These are phyloP conservation scores for Atrichornis clamosus DNA, from an alignment of 2,113 vertebrate genomes.

Conservation along the genomic window DNA sequence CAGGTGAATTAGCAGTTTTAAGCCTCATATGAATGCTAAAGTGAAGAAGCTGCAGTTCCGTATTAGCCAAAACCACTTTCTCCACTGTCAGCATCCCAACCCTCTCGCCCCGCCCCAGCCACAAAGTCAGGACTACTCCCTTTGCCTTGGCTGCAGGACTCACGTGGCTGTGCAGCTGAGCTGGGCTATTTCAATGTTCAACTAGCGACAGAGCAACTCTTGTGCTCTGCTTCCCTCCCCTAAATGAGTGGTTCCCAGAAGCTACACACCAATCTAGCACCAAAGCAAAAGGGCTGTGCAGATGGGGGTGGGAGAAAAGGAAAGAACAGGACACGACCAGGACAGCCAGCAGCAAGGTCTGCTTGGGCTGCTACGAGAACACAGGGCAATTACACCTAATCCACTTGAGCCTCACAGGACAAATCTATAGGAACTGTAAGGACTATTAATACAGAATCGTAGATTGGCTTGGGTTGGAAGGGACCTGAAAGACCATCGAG, in stretches of 20 bases:
- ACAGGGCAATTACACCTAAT: neutral
- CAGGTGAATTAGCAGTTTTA: neutral
- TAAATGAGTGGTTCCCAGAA: neutral
- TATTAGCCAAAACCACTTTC: neutral
- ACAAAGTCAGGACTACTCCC: neutral
- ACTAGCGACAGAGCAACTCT: fast-evolving
- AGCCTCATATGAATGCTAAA: neutral
- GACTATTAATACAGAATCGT: neutral
- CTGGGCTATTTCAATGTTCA: neutral
- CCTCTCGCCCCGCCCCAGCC: neutral
- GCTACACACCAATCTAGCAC: neutral
- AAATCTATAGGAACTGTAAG: neutral
- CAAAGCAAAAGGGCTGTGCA: neutral
- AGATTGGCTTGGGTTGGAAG: neutral
- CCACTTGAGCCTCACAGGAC: neutral
- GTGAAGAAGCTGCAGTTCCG: neutral
- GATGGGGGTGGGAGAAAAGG: neutral
- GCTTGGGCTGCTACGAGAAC: neutral
- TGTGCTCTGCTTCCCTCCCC: neutral
- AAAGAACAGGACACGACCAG: neutral
- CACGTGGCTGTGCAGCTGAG: fast-evolving
- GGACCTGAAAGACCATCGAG: neutral
- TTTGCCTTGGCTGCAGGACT: neutral
- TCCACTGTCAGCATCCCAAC: neutral
- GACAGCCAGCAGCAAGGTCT: neutral